A percentile compares a stretch with the other conserved stretches of the same genome.
Evolutionary conservation across 1,140 invertebrate genomes (phyloP).

Genomic region (Zaprionus inermis): DNA sequence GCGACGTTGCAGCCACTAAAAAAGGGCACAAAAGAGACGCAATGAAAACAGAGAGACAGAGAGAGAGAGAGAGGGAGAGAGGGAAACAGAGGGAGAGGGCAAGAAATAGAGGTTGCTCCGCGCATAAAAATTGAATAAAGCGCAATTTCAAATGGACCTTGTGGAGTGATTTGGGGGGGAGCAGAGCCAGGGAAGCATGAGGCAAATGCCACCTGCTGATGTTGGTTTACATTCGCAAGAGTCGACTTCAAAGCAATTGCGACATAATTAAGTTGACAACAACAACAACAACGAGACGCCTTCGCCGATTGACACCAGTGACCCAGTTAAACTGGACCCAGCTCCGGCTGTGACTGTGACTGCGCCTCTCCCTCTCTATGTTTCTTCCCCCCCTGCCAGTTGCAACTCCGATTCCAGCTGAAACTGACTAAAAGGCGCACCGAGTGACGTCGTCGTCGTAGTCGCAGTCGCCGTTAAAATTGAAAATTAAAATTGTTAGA

Average conservation of each 20-base stretch:
- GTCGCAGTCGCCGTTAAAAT: constrained; percentile 62
- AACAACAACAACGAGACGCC: constrained; percentile 55
- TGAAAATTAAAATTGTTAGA: constrained; percentile 82
- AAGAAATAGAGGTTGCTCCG: constrained; percentile 22
- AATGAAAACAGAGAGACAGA: not conserved
- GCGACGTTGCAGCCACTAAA: constrained; percentile 67
- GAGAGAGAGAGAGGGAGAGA: not conserved
- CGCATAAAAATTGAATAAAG: constrained; percentile 77
- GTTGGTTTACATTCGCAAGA: constrained; percentile 69
- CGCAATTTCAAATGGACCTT: constrained; percentile 67
- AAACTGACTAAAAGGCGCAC: constrained; percentile 52
- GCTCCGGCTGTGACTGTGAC: constrained; percentile 12
- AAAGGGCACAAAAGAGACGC: constrained; percentile 46
- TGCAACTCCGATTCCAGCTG: constrained; percentile 13
- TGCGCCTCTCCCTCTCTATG: constrained; percentile 1
- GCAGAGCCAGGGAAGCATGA: not conserved
- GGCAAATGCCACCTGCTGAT: constrained; percentile 66
- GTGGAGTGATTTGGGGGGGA: constrained; percentile 7
- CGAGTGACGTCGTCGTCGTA: constrained; percentile 54
- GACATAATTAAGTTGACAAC: constrained; percentile 81
- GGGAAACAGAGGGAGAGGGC: not conserved
- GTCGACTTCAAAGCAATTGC: constrained; percentile 79
- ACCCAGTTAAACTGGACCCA: constrained; percentile 74
- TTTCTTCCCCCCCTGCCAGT: not conserved
- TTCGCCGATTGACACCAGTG: constrained; percentile 73